Evolutionary conservation across 2,797 vertebrate species (phyloP).

Genomic region (Eupleurogrammus muticus): DNA sequence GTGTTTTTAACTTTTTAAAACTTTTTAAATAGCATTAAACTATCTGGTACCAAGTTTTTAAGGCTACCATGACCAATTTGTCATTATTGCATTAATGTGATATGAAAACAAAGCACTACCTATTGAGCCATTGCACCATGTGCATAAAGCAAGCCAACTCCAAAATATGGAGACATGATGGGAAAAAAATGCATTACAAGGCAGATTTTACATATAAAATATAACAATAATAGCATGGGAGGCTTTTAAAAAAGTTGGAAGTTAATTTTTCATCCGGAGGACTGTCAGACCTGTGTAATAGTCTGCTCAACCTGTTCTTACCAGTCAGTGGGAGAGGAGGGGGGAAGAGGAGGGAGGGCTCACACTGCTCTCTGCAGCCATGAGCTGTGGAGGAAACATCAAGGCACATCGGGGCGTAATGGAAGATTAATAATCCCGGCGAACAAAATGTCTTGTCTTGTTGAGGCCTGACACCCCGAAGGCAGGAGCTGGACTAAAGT

Average conservation of each 20-base stretch:
- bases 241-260: not conserved
- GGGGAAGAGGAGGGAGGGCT: not conserved
- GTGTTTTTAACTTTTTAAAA: too few relatives aligned
- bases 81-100: accelerated
- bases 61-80: too few relatives aligned
- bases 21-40: too few relatives aligned
- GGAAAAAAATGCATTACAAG: not conserved
- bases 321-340: not conserved
- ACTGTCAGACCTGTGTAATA: conserved; percentile 4
- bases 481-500: conserved; percentile 53
- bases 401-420: conserved; percentile 32
- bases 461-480: conserved; percentile 42
- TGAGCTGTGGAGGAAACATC: conserved; percentile 31
- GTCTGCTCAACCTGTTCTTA: conserved; percentile 8
- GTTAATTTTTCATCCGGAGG: conserved; percentile 5
- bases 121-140: not conserved
- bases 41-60: too few relatives aligned
- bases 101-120: not conserved
- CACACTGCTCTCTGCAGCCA: conserved; percentile 1
- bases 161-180: not conserved
- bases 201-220: not conserved
- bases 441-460: conserved; percentile 45
- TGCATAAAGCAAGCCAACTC: too few relatives aligned
- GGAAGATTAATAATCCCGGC: conserved; percentile 57
- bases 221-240: not conserved